Evolutionary conservation across 2,113 vertebrate species (phyloP).

Genomic region (Bos javanicus): DNA sequence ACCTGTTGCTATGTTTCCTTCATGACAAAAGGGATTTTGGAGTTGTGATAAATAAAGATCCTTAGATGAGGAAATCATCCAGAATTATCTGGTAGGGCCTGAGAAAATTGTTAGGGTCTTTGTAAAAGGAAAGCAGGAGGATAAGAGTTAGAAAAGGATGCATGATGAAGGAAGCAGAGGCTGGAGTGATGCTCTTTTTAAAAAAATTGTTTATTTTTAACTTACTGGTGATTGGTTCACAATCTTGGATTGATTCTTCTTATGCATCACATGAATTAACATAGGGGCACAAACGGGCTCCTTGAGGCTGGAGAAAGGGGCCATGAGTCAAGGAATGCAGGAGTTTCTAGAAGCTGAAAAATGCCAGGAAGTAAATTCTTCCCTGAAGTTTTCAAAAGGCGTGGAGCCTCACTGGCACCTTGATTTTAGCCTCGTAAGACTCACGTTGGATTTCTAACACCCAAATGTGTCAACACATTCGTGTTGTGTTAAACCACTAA

Average conservation of each 20-base stretch:
- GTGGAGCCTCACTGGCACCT: fast-evolving
- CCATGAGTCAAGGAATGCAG: neutral
- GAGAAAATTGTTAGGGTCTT: neutral
- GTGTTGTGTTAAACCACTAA: neutral
- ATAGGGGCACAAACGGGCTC: neutral
- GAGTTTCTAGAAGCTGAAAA: neutral
- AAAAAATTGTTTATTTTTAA: neutral
- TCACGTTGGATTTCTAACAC: neutral
- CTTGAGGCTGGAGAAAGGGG: neutral
- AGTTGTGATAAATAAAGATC: neutral
- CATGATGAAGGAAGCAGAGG: neutral
- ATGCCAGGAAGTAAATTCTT: neutral
- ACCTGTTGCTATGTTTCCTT: neutral
- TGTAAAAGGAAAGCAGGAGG: neutral
- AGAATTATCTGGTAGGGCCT: neutral
- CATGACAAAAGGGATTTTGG: neutral
- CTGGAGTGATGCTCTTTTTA: neutral
- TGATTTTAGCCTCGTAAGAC: neutral
- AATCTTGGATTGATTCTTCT: neutral
- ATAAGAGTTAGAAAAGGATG: neutral
- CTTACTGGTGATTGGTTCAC: neutral
- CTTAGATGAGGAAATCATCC: neutral
- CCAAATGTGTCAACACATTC: neutral
- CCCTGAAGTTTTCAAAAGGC: neutral
- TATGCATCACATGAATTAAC: neutral